Evolutionary conservation across 2,113 vertebrate species (phyloP).

Genomic region (Aegotheles bennettii): DNA sequence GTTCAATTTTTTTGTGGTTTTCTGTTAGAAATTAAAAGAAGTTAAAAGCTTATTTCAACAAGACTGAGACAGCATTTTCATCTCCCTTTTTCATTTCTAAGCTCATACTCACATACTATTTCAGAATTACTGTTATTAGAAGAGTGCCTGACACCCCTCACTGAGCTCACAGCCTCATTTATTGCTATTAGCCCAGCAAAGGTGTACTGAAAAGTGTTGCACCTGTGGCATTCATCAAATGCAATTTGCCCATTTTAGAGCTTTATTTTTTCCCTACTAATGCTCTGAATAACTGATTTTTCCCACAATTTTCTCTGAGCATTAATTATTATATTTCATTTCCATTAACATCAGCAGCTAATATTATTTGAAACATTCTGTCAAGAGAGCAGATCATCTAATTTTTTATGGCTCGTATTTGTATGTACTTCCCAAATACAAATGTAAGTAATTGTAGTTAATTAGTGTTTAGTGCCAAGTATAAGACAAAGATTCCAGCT

Average conservation of each 20-base stretch:
- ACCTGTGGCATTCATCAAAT: conserved; percentile 31
- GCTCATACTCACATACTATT: neutral
- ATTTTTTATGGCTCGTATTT: neutral
- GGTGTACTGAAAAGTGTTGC: conserved; percentile 9
- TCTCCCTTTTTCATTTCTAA: neutral
- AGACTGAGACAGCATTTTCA: neutral
- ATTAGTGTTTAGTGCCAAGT: neutral
- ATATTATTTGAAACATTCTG: neutral
- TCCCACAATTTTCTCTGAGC: neutral
- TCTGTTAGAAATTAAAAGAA: neutral
- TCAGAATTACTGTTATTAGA: conserved; percentile 31
- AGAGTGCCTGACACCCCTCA: neutral
- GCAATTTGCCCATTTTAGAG: neutral
- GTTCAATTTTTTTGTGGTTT: rapidly evolving
- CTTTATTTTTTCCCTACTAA: conserved; percentile 18
- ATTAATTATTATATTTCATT: conserved; percentile 22
- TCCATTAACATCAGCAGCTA: neutral
- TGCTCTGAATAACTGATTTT: neutral
- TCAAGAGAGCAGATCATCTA: neutral
- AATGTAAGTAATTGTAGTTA: neutral
- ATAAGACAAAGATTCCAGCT: neutral
- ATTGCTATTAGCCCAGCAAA: conserved; percentile 19
- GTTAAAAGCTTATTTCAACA: neutral
- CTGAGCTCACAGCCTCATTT: conserved; percentile 12
- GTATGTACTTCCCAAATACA: neutral